Base-by-base conservation (phyloP, 1,140 invertebrate species). In the Pissodes strobi region DNA sequence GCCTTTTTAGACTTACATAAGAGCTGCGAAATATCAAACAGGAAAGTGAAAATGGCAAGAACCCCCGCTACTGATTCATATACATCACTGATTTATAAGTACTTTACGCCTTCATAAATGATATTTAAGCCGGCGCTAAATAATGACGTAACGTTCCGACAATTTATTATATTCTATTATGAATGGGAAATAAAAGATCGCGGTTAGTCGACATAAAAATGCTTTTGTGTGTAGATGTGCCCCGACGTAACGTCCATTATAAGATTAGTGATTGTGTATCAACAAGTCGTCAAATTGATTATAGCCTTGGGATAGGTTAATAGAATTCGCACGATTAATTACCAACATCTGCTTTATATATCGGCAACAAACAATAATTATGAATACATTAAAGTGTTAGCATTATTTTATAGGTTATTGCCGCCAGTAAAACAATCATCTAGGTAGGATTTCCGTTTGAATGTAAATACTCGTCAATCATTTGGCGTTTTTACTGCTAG, bases 131-230 rank as follows among this genome's bases (percentile, higher is more conserved):
- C 19, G 53, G 53, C 53, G 53, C 53, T 45, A 15, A 53, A 2
- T 38, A 38, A 43, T 57, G 53, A 57, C 39, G 53, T 57, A 57
- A 57, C 22, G 15, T 34, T 23, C 23, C 53, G 38, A 41, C 53
- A 57, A 57, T 57, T 57, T 57, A 57, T 57, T 43, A 27, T 57
- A 43, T 57, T 43, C 53, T 13, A 45, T 57, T 57, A 43, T 57
- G 53, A 57, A 57, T 57, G 53, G 53, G 53, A 57, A 57, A 57
- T 57, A 45, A 57, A 57, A 57, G 39, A 45, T 43, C 34, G 38
- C 15, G 19, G 39, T 57, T 57, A 57, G 53, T 27, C 53, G 39
- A 21, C 53, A 45, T 57, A 57, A 57, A 57, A 57, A 34, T 57
- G 38, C 53, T 57, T 57, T 57, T 57, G 23, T 41, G 39, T 57